phyloP scores from a whole-genome alignment of 2,888 invertebrate species.

The Troides aeacus region DNA sequence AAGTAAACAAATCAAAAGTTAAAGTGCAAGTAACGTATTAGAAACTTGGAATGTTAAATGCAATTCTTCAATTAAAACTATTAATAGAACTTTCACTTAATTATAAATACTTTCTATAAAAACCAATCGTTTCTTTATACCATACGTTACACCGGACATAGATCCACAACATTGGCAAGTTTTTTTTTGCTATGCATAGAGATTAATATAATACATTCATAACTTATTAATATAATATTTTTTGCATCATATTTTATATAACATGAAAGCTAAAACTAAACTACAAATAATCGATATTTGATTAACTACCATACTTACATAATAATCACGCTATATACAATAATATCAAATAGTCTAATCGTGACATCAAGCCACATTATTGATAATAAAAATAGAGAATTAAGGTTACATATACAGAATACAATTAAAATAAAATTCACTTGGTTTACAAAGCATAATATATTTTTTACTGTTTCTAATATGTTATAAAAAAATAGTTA shows the following conservation, averaged over 20 bases:
- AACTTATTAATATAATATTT: too few relatives aligned
- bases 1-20: neutral
- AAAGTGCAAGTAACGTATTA: neutral
- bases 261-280: too few relatives aligned
- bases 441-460: neutral
- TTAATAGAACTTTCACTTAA: slow-evolving; percentile 7
- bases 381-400: neutral
- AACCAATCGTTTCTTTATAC: slow-evolving; percentile 2
- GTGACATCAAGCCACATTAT: neutral
- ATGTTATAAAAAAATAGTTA: neutral
- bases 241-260: too few relatives aligned
- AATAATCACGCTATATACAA: too few relatives aligned
- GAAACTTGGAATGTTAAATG: neutral
- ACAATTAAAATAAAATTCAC: neutral
- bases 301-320: too few relatives aligned
- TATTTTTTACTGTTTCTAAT: neutral
- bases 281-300: too few relatives aligned
- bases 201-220: neutral
- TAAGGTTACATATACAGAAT: neutral
- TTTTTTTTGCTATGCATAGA: neutral
- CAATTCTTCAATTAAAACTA: slow-evolving; percentile 6
- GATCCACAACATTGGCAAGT: neutral
- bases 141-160: neutral
- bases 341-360: too few relatives aligned
- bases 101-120: neutral